Conservation (phyloP, 2,888 invertebrate species). For the Napeogenes inachia region DNA sequence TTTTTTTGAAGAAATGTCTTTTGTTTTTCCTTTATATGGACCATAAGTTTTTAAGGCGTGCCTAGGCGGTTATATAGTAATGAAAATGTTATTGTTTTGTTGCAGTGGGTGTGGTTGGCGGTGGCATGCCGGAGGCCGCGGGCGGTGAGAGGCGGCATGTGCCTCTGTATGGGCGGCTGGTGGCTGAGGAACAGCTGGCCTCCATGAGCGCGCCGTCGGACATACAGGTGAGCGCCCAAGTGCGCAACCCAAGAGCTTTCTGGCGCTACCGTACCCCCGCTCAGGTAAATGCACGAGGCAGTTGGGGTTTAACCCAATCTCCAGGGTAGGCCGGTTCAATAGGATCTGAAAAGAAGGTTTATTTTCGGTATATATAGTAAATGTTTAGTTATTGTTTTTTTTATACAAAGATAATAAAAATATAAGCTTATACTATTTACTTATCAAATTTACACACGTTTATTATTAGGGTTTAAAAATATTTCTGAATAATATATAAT, state of each 20-base stretch:
- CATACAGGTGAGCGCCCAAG: conserved; percentile 78
- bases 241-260: conserved; percentile 76
- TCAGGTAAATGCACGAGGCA: conserved; percentile 76
- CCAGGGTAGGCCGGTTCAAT: neutral
- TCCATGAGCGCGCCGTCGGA: conserved; percentile 80
- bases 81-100: conserved; percentile 37
- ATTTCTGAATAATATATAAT: neutral
- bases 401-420: too few relatives aligned
- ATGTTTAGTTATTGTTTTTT: too few relatives aligned
- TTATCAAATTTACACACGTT: neutral
- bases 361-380: too few relatives aligned
- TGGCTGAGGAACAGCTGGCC: conserved; percentile 91
- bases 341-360: too few relatives aligned
- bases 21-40: too few relatives aligned
- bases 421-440: neutral
- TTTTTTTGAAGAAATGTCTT: too few relatives aligned
- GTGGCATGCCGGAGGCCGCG: conserved; percentile 66
- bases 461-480: neutral
- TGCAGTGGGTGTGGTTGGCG: conserved; percentile 72
- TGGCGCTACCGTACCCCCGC: conserved; percentile 69
- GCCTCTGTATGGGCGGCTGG: conserved; percentile 92
- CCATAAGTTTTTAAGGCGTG: neutral
- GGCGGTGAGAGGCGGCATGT: conserved; percentile 81
- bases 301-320: conserved; percentile 44
- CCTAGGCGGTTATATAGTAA: neutral